A percentile compares a stretch with the other conserved stretches of the same genome.
Conservation (phyloP, 2,888 invertebrate species). For the Pollenia angustigena region DNA sequence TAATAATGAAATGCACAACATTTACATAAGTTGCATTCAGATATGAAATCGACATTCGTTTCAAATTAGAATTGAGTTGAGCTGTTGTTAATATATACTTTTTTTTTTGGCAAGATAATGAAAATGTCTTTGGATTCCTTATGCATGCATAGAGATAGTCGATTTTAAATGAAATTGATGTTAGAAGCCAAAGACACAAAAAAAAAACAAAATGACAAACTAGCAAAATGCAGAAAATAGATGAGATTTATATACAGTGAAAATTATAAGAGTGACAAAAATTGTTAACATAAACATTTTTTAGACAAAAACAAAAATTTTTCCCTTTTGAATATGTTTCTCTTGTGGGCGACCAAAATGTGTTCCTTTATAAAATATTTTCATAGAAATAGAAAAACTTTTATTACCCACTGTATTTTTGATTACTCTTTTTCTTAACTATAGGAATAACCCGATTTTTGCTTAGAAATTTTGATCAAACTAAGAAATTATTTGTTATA, state of each 20-base stretch:
- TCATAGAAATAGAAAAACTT: no score
- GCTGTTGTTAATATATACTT: neutral
- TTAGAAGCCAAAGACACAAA: constrained; percentile 13
- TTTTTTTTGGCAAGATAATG: constrained; percentile 21
- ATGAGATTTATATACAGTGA: no score
- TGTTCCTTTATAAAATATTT: no score
- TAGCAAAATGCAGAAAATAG: no score
- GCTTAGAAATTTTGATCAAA: constrained; percentile 41
- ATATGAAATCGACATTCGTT: constrained; percentile 23
- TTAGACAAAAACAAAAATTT: neutral
- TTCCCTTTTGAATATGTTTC: neutral
- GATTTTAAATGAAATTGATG: constrained; percentile 6
- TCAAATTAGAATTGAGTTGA: constrained; percentile 17
- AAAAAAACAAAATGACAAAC: no score
- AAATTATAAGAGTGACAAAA: no score
- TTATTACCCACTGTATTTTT: no score
- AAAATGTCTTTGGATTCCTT: neutral
- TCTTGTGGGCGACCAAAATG: neutral
- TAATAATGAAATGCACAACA: constrained; percentile 22
- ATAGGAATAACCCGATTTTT: neutral
- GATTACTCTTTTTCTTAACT: neutral
- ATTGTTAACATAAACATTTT: no score
- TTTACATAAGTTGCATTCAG: constrained; percentile 4
- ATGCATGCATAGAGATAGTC: neutral
- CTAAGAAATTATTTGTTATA: constrained; percentile 15